Conservation (phyloP, 1,140 invertebrate genomes). For the Latrodectus geometricus region DNA sequence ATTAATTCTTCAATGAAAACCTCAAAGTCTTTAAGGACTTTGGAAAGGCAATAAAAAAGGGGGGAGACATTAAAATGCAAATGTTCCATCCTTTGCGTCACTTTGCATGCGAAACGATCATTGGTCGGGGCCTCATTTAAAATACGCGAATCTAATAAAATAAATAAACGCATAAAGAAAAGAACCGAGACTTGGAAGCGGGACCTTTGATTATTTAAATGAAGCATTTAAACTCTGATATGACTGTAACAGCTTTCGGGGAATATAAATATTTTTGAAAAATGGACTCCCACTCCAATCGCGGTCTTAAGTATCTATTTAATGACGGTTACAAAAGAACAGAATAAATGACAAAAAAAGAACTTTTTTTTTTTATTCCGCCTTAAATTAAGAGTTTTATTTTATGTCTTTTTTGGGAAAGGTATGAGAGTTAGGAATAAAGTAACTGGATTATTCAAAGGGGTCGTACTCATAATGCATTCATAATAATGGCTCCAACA, state of each 20-base stretch:
- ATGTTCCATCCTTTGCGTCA: slow-evolving; percentile 2
- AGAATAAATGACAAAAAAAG: slow-evolving; percentile 50
- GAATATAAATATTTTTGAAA: slow-evolving; percentile 60
- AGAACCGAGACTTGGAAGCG: slow-evolving; percentile 1
- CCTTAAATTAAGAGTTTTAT: slow-evolving; percentile 53
- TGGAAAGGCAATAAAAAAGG: background rate
- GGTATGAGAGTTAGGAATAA: slow-evolving; percentile 3
- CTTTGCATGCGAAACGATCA: slow-evolving; percentile 2
- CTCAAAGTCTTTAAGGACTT: background rate
- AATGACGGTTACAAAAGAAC: slow-evolving; percentile 59
- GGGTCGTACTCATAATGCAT: slow-evolving; percentile 54
- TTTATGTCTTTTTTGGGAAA: background rate
- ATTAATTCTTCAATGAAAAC: too few species aligned
- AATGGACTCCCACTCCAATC: slow-evolving; percentile 55
- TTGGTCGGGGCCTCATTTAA: slow-evolving; percentile 41
- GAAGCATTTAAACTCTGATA: slow-evolving; percentile 59
- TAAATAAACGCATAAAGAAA: slow-evolving; percentile 37
- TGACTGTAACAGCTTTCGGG: slow-evolving; percentile 55
- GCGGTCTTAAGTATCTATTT: slow-evolving; percentile 57
- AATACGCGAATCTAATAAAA: slow-evolving; percentile 55
- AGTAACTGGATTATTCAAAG: slow-evolving; percentile 1
- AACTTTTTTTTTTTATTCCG: slow-evolving; percentile 2
- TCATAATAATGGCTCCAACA: background rate
- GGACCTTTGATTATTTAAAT: slow-evolving; percentile 59
- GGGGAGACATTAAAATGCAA: slow-evolving; percentile 24